A percentile compares a stretch with the other conserved stretches of the same genome.
Conservation (phyloP, 2,888 invertebrate genomes). For the Nemapogon koenigi region DNA sequence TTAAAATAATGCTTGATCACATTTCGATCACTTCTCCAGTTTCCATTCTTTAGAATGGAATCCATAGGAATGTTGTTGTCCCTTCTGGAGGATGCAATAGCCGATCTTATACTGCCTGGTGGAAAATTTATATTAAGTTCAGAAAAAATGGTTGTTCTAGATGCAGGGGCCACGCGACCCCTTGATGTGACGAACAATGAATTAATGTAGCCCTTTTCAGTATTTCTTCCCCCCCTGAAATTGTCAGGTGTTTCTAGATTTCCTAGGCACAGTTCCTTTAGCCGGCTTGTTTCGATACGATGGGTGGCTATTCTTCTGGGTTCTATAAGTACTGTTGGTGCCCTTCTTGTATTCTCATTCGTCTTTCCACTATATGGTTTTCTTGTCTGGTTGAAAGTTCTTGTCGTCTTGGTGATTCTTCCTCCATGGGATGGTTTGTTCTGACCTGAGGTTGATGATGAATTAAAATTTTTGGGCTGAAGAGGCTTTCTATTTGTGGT, state of each 20-base stretch:
- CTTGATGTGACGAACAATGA: constrained; percentile 1
- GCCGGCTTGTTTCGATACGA: not conserved
- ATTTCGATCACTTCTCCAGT: constrained; percentile 13
- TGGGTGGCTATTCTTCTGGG: not conserved
- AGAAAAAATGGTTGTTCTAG: constrained; percentile 9
- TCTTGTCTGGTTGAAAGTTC: not conserved
- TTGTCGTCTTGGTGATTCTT: not conserved
- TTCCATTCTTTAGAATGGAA: constrained; percentile 13
- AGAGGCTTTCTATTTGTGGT: not conserved
- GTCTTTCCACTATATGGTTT: not conserved
- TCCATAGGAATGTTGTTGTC: constrained; percentile 11
- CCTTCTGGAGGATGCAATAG: constrained; percentile 12
- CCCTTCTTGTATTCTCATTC: not conserved
- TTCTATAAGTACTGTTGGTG: not conserved
- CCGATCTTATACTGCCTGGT: constrained; percentile 12
- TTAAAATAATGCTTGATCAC: constrained; percentile 15
- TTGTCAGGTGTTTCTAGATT: no score
- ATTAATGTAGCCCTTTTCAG: not conserved
- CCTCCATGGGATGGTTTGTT: not conserved
- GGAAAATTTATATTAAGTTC: constrained; percentile 9
- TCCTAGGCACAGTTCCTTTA: no score
- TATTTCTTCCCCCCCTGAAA: no score
- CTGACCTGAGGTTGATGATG: not conserved
- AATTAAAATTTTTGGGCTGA: not conserved
- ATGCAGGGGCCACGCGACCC: constrained; percentile 7